Conservation (phyloP, 2,888 invertebrate species). For the Hartigia nigra region DNA sequence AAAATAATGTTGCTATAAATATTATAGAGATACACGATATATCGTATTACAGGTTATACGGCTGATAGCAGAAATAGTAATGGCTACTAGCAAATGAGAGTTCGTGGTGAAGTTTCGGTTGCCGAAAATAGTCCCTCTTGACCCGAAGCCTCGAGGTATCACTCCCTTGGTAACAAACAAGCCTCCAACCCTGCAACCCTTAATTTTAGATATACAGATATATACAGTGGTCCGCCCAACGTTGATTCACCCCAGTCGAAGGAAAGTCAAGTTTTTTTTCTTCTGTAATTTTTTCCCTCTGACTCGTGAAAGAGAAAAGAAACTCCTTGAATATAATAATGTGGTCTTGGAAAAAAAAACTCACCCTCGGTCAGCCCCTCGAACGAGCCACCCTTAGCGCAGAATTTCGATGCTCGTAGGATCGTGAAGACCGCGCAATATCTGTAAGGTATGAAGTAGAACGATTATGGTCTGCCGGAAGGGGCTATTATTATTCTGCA, state of each 20-base stretch:
- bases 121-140: neutral
- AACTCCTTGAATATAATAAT: neutral
- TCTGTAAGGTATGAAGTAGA: conserved; percentile 68
- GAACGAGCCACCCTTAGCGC: conserved; percentile 78
- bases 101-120: neutral
- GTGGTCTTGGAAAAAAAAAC: conserved; percentile 25
- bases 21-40: neutral
- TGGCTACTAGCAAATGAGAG: neutral
- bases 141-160: neutral
- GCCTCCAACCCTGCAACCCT: neutral
- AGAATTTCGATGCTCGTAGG: conserved; percentile 82
- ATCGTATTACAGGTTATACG: neutral
- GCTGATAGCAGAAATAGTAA: neutral
- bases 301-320: neutral
- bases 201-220: neutral
- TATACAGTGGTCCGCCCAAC: neutral
- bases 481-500: neutral
- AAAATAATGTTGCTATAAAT: neutral
- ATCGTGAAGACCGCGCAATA: conserved; percentile 88
- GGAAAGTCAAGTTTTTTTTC: neutral
- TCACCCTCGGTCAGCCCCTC: conserved; percentile 79
- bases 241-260: neutral
- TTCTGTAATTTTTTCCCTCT: neutral
- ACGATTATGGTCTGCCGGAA: neutral
- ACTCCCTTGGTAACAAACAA: neutral